Conservation (phyloP, 2,113 vertebrate genomes). For the Pedionomus torquatus region DNA sequence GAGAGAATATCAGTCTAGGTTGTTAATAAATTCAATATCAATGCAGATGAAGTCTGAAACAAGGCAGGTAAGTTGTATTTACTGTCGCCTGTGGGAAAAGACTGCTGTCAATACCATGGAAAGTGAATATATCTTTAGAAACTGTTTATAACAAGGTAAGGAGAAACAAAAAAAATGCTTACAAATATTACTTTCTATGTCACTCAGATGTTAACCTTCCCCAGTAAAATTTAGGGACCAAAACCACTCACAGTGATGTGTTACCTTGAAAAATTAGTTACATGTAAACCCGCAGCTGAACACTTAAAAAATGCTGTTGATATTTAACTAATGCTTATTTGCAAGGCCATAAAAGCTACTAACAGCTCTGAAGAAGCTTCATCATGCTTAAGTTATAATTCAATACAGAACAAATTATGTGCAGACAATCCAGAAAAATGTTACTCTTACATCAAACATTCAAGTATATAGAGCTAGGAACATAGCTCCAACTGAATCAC, state of each 20-base stretch:
- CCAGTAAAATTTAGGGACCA: background rate
- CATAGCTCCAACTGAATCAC: background rate
- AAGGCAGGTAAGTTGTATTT: background rate
- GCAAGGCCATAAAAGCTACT: background rate
- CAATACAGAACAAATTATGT: background rate
- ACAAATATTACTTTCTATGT: background rate
- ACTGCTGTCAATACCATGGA: background rate
- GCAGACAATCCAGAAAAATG: background rate
- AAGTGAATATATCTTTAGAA: background rate
- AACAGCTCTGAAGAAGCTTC: background rate
- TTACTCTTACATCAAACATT: background rate
- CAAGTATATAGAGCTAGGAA: background rate
- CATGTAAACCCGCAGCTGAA: background rate
- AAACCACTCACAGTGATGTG: background rate
- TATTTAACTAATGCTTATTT: background rate
- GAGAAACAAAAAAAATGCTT: background rate
- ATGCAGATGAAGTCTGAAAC: background rate
- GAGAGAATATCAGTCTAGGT: background rate
- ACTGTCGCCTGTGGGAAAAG: background rate
- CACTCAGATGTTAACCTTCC: background rate
- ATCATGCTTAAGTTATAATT: background rate
- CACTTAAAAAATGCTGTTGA: background rate
- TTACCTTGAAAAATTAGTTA: background rate
- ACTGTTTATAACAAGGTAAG: background rate
- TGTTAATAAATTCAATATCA: background rate